phyloP scores from a whole-genome alignment of 2,797 vertebrate species.

The Chrosomus eos region DNA sequence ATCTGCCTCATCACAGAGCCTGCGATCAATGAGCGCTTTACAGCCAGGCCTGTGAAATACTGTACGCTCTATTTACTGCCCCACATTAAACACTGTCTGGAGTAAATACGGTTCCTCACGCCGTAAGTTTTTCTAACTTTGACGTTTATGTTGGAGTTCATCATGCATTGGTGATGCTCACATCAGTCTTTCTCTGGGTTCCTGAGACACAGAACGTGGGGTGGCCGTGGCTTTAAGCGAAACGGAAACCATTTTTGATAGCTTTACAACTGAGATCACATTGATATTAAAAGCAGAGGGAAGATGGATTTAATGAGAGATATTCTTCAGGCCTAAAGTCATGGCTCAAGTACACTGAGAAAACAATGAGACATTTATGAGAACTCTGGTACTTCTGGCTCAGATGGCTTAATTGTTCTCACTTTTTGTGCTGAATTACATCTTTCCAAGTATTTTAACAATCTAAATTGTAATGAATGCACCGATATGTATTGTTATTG shows the following conservation, averaged over 20 bases:
- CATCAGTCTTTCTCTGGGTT: background rate
- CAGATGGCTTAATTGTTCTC: background rate
- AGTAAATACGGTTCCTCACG: slow-evolving; percentile 26
- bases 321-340: background rate
- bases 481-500: background rate
- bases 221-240: slow-evolving; percentile 18
- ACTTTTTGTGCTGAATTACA: background rate
- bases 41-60: slow-evolving; percentile 29
- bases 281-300: slow-evolving; percentile 2
- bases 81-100: slow-evolving; percentile 45
- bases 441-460: background rate
- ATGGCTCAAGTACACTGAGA: background rate
- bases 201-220: slow-evolving; percentile 7
- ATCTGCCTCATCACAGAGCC: slow-evolving; percentile 32
- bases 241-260: slow-evolving; percentile 4
- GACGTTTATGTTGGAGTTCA: slow-evolving; percentile 42
- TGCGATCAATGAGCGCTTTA: slow-evolving; percentile 39
- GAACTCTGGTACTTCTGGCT: background rate
- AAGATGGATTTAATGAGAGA: background rate
- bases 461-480: background rate
- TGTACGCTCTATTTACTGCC: slow-evolving; percentile 32
- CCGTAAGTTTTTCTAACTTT: slow-evolving; percentile 42
- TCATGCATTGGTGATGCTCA: background rate
- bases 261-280: slow-evolving; percentile 1
- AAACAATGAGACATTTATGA: background rate